These are phyloP conservation scores for Bombus ignitus DNA, from an alignment of 1,140 invertebrate species.

Conservation along the genomic window DNA sequence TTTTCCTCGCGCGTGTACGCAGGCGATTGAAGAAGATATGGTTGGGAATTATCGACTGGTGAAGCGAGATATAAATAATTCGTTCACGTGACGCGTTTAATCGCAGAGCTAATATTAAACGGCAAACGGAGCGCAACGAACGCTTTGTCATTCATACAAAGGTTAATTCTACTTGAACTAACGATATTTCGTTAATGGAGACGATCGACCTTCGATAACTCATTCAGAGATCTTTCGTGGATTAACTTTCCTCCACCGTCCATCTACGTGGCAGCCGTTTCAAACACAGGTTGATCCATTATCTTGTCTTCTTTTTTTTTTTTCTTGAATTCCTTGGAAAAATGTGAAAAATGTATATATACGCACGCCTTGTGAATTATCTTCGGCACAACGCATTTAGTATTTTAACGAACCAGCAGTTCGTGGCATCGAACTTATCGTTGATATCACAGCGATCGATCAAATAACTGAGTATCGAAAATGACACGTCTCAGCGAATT, in stretches of 20 bases:
- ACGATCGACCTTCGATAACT: slow-evolving; percentile 58
- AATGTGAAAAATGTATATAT: too few relatives aligned
- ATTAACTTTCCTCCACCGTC: not conserved
- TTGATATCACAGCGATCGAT: too few relatives aligned
- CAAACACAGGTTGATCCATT: too few relatives aligned
- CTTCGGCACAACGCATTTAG: too few relatives aligned
- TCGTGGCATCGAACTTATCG: too few relatives aligned
- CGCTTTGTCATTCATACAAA: slow-evolving; percentile 27
- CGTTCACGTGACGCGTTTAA: slow-evolving; percentile 46
- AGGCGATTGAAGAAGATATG: not conserved
- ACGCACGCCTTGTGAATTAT: too few relatives aligned
- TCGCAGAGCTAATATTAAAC: slow-evolving; percentile 50
- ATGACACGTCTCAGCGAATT: too few relatives aligned
- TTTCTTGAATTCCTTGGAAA: too few relatives aligned
- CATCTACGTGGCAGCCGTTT: too few relatives aligned
- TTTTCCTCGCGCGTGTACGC: not conserved
- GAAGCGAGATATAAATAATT: slow-evolving; percentile 59
- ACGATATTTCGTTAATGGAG: slow-evolving; percentile 41
- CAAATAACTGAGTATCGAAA: too few relatives aligned
- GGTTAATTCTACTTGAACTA: slow-evolving; percentile 49
- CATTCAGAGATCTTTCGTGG: slow-evolving; percentile 23
- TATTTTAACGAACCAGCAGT: too few relatives aligned
- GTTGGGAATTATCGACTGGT: not conserved
- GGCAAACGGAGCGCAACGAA: not conserved
- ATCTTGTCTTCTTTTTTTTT: too few relatives aligned